A percentile compares a stretch with the other conserved stretches of the same genome.
phyloP scores from a whole-genome alignment of 2,113 vertebrate genomes.

The Pavo muticus region DNA sequence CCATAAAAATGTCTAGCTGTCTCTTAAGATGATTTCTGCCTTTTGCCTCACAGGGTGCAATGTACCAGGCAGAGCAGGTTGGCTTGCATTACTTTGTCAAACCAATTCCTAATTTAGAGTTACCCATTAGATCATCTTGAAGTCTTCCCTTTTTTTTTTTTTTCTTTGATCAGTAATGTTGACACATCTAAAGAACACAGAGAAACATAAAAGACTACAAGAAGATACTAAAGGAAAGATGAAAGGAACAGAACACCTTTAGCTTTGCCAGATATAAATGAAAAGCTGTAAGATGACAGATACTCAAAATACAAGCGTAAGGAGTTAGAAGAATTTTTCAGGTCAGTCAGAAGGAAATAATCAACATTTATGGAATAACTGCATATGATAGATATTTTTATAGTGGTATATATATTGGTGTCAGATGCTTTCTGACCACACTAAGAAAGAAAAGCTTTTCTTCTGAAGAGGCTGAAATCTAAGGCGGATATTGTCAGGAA shows the following conservation, averaged over 20 bases:
- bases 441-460: background rate
- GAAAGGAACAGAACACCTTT: background rate
- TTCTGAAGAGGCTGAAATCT: background rate
- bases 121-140: conserved; percentile 24
- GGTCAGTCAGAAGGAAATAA: conserved; percentile 14
- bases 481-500: background rate
- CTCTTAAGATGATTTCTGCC: conserved; percentile 57
- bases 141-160: background rate
- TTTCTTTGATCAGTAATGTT: conserved; percentile 8
- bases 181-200: conserved; percentile 9
- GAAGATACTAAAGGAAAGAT: conserved; percentile 1
- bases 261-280: conserved; percentile 7
- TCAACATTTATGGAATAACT: background rate
- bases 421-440: background rate
- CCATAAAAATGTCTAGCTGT: conserved; percentile 48
- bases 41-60: conserved; percentile 8
- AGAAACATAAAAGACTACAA: conserved; percentile 22
- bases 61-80: background rate
- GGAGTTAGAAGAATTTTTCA: conserved; percentile 31
- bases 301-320: background rate
- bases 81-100: conserved; percentile 44
- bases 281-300: conserved; percentile 7
- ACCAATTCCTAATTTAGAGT: background rate
- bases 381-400: background rate
- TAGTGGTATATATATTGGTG: background rate